These are phyloP conservation scores for Cottoperca gobio DNA, from an alignment of 2,797 vertebrate genomes.

Conservation along the genomic window DNA sequence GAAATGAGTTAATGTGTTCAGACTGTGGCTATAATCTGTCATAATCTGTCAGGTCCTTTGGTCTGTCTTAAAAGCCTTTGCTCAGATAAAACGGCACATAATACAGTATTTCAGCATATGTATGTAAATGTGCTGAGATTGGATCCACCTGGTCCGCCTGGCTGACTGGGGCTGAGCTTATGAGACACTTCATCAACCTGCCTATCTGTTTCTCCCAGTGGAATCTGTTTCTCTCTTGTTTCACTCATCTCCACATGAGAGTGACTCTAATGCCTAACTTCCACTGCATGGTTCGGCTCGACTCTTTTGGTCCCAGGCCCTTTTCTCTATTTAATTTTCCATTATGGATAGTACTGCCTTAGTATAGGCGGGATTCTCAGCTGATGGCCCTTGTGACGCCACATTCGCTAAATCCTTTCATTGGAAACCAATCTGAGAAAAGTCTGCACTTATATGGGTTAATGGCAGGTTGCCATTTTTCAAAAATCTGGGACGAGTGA, in stretches of 20 bases:
- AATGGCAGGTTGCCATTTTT: too few relatives aligned
- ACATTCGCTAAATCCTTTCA: too few relatives aligned
- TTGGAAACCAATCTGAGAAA: too few relatives aligned
- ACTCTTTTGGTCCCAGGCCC: too few relatives aligned
- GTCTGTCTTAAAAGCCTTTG: slow-evolving; percentile 4
- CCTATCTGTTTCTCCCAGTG: slow-evolving; percentile 56
- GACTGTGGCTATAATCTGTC: neutral
- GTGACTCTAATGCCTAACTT: slow-evolving; percentile 6
- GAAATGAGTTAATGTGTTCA: neutral
- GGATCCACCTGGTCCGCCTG: slow-evolving; percentile 66
- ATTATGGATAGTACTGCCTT: too few relatives aligned
- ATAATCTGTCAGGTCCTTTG: neutral
- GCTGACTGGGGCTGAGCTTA: slow-evolving; percentile 61
- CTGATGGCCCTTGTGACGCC: too few relatives aligned
- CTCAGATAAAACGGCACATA: slow-evolving; percentile 25
- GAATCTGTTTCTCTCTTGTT: slow-evolving; percentile 54
- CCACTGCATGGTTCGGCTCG: too few relatives aligned
- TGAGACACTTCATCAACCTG: slow-evolving; percentile 79
- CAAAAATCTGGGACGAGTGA: too few relatives aligned
- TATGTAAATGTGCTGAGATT: slow-evolving; percentile 73
- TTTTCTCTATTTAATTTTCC: too few relatives aligned
- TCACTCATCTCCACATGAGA: slow-evolving; percentile 51
- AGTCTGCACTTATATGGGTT: too few relatives aligned
- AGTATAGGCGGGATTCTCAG: too few relatives aligned
- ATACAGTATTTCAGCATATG: slow-evolving; percentile 33